phyloP scores from a whole-genome alignment of 2,888 invertebrate species.

The Halictus quadricinctus region DNA sequence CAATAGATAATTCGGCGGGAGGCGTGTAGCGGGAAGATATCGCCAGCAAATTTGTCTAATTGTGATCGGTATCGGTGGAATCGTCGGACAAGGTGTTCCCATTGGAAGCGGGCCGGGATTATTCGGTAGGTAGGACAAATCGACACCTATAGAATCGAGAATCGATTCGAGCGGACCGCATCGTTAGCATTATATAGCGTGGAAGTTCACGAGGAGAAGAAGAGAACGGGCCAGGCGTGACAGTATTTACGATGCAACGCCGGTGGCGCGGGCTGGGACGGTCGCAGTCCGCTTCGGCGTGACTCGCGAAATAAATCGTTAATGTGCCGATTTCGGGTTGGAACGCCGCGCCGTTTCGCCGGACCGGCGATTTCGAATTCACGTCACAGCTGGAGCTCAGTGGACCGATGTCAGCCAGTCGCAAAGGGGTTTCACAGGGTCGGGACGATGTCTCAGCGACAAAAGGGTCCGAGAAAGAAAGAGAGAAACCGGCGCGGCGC shows the following conservation, averaged over 20 bases:
- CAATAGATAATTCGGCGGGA: neutral
- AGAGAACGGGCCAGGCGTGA: conserved; percentile 69
- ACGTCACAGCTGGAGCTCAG: conserved; percentile 57
- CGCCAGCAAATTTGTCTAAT: neutral
- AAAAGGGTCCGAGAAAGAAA: conserved; percentile 12
- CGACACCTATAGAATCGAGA: conserved; percentile 44
- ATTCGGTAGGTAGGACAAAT: conserved; percentile 23
- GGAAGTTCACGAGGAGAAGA: conserved; percentile 62
- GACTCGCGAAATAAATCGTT: conserved; percentile 72
- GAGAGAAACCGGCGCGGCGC: neutral
- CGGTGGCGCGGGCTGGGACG: conserved; percentile 34
- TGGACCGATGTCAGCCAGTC: conserved; percentile 62
- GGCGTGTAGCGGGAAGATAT: neutral
- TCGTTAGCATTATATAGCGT: conserved; percentile 56
- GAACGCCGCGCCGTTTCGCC: conserved; percentile 38
- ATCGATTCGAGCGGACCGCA: conserved; percentile 60
- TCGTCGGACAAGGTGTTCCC: conserved; percentile 3
- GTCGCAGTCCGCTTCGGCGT: conserved; percentile 51
- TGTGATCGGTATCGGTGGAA: neutral
- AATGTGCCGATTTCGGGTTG: conserved; percentile 68
- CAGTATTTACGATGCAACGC: conserved; percentile 67
- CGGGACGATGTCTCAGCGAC: conserved; percentile 40
- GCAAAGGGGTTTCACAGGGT: conserved; percentile 62
- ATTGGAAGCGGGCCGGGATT: conserved; percentile 21
- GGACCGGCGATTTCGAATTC: conserved; percentile 64